Base-by-base conservation (phyloP, 2,113 vertebrate genomes). In the Pseudonaja textilis region DNA sequence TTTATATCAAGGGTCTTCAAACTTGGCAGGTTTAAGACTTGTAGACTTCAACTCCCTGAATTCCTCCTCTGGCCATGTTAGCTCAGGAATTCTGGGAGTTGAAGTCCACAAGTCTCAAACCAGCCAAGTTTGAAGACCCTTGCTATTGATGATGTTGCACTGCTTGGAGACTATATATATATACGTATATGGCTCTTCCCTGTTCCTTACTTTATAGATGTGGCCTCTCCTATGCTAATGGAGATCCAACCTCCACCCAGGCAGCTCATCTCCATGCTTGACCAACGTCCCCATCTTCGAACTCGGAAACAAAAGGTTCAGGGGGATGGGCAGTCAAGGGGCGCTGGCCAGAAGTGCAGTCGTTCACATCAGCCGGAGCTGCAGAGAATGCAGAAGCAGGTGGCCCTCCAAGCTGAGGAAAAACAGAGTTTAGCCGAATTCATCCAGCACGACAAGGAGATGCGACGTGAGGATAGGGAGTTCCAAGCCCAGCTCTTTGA, bases 211-310 rank as follows among this genome's bases (percentile, higher is more conserved):
- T 18, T 61, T 42, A 50, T 54, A 91, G 90, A 89, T 57, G 54
- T 89, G 29, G 45, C 93, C 45, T 89, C 90, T 12, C 74, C 90
- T 2, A 85, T 89, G 54, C 54, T 89, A 12, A 89, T 54, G 64
- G 93, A 93, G n/a, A 88, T 90, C 14, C 90, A 93, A 2, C 55
- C 87, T 12, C 55, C 64, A 23, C 90, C 90, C 11, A 91, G 90
- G 69, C 90, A 91, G 57, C 90, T 93, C 90, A 91, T 91, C 55
- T 91, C 90, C 1, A 89, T 91, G 87, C 93, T 93, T 42, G 93
- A 93, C 87, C 93, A 91, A 50, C 93, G 90, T 3, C 87, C 90
- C n/a, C 93, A 93, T 22, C 93, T 93, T 39, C 93, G 93, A 59
- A 91, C 87, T 25, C 87, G 55, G 45, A 93, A 93, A 56, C 93